Evolutionary conservation across 2,888 invertebrate genomes (phyloP), one percentile per base, ranked within the genome.

Genomic region (Cephus rjabovi): DNA sequence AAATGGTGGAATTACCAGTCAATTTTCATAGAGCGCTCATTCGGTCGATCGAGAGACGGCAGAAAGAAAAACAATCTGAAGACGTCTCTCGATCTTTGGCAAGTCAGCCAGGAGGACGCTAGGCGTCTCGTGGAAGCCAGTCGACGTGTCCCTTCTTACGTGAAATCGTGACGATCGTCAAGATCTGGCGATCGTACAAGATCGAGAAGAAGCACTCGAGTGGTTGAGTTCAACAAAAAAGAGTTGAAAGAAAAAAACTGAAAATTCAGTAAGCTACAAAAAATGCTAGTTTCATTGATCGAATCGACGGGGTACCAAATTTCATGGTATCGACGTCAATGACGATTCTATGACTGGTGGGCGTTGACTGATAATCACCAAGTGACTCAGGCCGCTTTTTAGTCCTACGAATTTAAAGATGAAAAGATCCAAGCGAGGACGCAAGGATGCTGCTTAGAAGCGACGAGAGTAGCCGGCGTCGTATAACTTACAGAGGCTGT

Each of bases 401-500:
- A 56, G 56, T 23, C 56, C 56, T 56, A 23, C 23, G 56, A 56
- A 23, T 56, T 56, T 23, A 0, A 15, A 23, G 56, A 56, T 56
- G 23, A 56, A 56, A 56, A 23, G 56, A 56, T 56, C 56, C 56
- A 23, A 56, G 56, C 31, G 11, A 70, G 70, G 70, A 70, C 3
- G n/a, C 31, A 30, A 33, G 70, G 33, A 71, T 33, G 31, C 71
- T 71, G 93, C 90, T 94, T 94, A 91, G 95, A 94, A 93, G 83
- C 93, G 91, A 84, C 96, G 96, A 85, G 95, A 95, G 93, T 96
- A 97, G 90, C 96, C 96, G 91, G 95, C 95, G 92, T 97, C 97
- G 93, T 97, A 97, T 87, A 97, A 94, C 93, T 97, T 97, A 93
- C 97, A 96, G 88, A 97, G 94, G 89, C 95, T 95, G 91, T 95